These are phyloP conservation scores for Sylvilagus bachmani DNA, from an alignment of 2,113 vertebrate species.

Conservation along the genomic window DNA sequence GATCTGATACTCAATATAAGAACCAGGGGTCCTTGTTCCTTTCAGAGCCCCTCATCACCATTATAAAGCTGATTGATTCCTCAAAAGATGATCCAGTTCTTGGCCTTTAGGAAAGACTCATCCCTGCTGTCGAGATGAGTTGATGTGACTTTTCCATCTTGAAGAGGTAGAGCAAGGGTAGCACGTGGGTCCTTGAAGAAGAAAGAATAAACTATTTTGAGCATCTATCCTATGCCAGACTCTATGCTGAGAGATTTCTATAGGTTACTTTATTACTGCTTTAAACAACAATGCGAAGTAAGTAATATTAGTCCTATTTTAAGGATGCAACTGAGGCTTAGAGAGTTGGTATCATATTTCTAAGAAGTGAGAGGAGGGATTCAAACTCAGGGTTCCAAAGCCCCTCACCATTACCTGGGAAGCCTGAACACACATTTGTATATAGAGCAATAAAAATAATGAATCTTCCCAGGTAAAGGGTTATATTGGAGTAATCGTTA, in stretches of 20 bases:
- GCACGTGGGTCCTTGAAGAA: neutral
- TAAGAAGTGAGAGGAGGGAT: neutral
- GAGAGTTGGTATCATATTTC: neutral
- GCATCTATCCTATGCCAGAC: neutral
- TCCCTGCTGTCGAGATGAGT: neutral
- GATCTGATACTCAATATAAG: neutral
- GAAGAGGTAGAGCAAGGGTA: neutral
- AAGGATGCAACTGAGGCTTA: neutral
- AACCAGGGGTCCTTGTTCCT: neutral
- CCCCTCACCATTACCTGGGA: neutral
- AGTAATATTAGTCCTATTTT: neutral
- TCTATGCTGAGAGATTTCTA: neutral
- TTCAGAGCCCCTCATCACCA: neutral
- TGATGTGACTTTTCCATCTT: neutral
- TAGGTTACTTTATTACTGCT: neutral
- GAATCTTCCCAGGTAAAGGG: neutral
- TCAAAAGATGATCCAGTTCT: constrained; percentile 13
- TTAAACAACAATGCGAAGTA: neutral
- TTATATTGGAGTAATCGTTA: neutral
- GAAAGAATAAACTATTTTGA: constrained; percentile 24
- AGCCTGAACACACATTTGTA: neutral
- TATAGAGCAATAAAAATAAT: neutral
- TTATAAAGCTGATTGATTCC: neutral
- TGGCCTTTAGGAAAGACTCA: neutral
- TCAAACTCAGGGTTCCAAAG: neutral